Base-by-base conservation (phyloP, 2,888 invertebrate species). In the Rhagonycha fulva region DNA sequence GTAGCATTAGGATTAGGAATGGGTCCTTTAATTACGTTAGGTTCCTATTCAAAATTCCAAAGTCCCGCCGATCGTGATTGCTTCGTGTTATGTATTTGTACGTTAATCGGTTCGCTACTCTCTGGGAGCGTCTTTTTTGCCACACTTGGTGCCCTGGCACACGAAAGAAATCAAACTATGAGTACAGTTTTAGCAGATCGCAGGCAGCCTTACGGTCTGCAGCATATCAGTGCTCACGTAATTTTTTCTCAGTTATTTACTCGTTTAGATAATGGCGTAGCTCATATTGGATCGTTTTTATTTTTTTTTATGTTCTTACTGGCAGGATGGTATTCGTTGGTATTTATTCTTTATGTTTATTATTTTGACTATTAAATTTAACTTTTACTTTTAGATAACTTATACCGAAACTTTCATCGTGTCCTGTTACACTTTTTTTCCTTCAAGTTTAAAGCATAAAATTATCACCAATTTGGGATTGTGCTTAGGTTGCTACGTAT, bases 1-100 rank as follows among this genome's bases (percentile, higher is more conserved):
- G 70, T 80, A 12, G 72, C 79, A 14, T 60, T 82, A 14, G 82
- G 81, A 11, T 23, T 82, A 14, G 82, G 82, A 26, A 75, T 80
- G 71, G 82, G 82, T n/a, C 82, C 80, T 1, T 30, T 82, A 14
- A 82, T 81, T 66, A 79, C 79, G 14, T 62, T 81, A 9, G 81
- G 82, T 5, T 78, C 81, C 9, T 68, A 75, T 24, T 75, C 78
- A 10, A 77, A 75, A 62, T 78, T 81, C 61, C 74, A 80, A 74
- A 79, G 74, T 28, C 80, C 79, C 14, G 75, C 79, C 1, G 78
- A 80, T 61, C 66, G 70, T 3, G 78, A 80, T 60, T 76, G 77
- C 12, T 30, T 80, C 19, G 61, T 79, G 10, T 47, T 81, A 30
- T 76, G 70, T n/a, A 19, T 76, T 4, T 69, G 70, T 7, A 73